Evolutionary conservation across 2,113 vertebrate species (phyloP), one percentile per base, ranked within the genome.

Genomic region (Myodes glareolus): DNA sequence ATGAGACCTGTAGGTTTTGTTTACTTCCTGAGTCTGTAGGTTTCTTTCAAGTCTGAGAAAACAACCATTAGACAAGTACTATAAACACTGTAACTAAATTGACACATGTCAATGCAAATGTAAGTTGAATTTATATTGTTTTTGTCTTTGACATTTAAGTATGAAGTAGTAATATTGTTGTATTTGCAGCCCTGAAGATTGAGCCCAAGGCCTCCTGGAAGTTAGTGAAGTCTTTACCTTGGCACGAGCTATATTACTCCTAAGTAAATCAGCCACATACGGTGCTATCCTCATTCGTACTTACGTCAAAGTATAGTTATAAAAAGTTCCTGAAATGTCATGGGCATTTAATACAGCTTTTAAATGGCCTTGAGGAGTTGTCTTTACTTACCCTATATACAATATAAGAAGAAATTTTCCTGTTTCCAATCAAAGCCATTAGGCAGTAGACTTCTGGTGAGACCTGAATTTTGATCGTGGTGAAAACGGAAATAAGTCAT

Each of bases 401-500:
- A 47, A 6, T 3, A 4, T 12, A n/a, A 72, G 65, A 75, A 70
- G 68, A 50, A 36, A 10, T 6, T 7, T 2, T 39, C n/a, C 1
- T 55, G 7, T 73, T 91, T 81, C 70, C 67, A 23, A 5, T 61
- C 25, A 36, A 13, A 29, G 25, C 92, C 95, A 82, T 96, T 93
- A 96, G 96, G 72, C 96, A 97, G 95, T 27, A 70, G 45, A 90
- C 42, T 55, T 85, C 21, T 5, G 67, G 8, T 36, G 27, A 80
- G 82, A 42, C 10, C 42, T 11, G 9, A 23, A 8, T 55, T 50
- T 36, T 61, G 17, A 16, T 29, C n/a, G 27, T 9, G 19, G 52
- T 45, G 61, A 21, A 92, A 92, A 21, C 21, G 33, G 63, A 55
- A n/a, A 39, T 82, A 85, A 96, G 95, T n/a, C 1, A 0, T 50